A percentile compares a stretch with the other conserved stretches of the same genome.
Conservation (phyloP, 1,140 invertebrate species). For the Procambarus virginalis region DNA sequence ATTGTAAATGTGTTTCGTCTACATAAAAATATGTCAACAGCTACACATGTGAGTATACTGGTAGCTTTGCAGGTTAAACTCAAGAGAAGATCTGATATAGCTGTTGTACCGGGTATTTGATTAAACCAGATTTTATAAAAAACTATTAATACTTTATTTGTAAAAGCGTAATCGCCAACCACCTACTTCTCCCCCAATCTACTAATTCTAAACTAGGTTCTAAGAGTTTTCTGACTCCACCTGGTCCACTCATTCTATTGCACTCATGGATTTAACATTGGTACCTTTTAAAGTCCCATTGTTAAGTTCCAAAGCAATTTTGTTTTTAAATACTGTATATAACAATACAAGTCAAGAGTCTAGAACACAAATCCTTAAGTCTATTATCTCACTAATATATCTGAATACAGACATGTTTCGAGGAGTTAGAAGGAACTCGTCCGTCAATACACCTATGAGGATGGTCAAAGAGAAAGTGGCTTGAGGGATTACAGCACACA, state of each 20-base stretch:
- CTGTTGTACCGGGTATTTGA: not conserved
- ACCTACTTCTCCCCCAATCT: not conserved
- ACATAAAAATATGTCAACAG: not conserved
- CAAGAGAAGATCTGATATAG: not conserved
- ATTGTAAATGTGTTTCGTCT: not conserved
- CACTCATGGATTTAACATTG: not conserved
- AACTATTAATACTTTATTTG: not conserved
- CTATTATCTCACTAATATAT: conserved; percentile 4
- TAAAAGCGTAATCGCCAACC: not conserved
- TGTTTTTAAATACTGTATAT: not conserved
- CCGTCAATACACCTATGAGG: not conserved
- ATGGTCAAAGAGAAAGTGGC: not conserved
- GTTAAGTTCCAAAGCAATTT: not conserved
- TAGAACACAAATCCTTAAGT: not conserved
- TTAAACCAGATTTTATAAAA: not conserved
- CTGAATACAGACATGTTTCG: not conserved
- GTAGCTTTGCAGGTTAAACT: not conserved
- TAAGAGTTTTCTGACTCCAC: not conserved
- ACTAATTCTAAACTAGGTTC: conserved; percentile 1
- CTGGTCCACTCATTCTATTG: conserved; percentile 2
- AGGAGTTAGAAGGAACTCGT: not conserved
- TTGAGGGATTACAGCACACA: not conserved
- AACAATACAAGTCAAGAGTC: not conserved
- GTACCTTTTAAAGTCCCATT: not conserved
- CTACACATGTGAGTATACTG: not conserved